These are phyloP conservation scores for Spongia lamella DNA, from an alignment of 37 sponge, comb jelly and placozoan genomes.

Conservation along the genomic window DNA sequence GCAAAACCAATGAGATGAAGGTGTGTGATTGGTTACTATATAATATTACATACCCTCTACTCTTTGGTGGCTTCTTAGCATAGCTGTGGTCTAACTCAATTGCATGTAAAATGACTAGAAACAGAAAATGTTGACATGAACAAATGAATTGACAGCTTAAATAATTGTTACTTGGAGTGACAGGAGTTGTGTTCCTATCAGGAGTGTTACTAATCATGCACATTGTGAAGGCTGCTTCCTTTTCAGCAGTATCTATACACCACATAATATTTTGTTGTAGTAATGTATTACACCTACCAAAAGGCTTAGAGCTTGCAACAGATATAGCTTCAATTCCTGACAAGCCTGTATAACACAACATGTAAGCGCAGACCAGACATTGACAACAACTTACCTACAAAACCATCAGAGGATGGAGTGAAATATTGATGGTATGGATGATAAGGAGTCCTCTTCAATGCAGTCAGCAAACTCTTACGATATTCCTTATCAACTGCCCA, in stretches of 20 bases:
- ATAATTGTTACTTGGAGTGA: background rate
- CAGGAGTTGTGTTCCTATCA: background rate
- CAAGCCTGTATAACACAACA: too few relatives aligned
- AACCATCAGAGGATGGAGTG: conserved; percentile 45
- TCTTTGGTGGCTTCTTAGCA: conserved; percentile 19
- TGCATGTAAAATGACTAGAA: conserved; percentile 15
- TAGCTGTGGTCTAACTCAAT: conserved; percentile 59
- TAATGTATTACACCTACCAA: too few relatives aligned
- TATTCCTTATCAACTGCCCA: conserved; percentile 75
- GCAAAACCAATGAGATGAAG: too few relatives aligned
- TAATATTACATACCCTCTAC: background rate
- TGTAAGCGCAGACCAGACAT: too few relatives aligned
- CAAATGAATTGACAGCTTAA: background rate
- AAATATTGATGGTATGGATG: conserved; percentile 80
- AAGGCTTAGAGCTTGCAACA: too few relatives aligned
- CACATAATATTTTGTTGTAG: too few relatives aligned
- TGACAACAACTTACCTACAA: background rate
- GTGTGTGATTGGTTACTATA: background rate
- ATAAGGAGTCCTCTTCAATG: conserved; percentile 66
- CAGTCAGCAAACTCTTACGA: conserved; percentile 56
- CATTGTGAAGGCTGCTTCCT: conserved; percentile 70
- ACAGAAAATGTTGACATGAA: background rate
- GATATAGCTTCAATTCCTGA: too few relatives aligned
- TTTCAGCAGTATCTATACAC: conserved; percentile 64
- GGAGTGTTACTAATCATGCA: conserved; percentile 48